Percentiles rank a stretch among this genome's conserved stretches.
These are phyloP conservation scores for Fundulus diaphanus DNA, from an alignment of 2,797 vertebrate species.

Conservation along the genomic window DNA sequence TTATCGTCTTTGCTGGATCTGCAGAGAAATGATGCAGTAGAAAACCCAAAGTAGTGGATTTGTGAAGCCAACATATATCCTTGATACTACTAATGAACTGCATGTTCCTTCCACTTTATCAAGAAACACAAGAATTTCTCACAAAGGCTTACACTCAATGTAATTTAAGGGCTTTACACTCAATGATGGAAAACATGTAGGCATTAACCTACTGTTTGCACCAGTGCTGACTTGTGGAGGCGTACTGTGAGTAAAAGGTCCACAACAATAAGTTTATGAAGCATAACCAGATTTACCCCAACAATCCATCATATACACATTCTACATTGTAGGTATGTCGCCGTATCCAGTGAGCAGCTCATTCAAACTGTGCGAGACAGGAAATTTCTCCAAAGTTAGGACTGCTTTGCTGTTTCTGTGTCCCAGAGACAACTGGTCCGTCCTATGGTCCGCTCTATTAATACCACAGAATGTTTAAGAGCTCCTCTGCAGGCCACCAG, in stretches of 20 bases:
- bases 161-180: not conserved
- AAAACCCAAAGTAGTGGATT: too few species aligned
- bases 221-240: not conserved
- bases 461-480: conserved; percentile 69
- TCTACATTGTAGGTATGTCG: not conserved
- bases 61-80: too few species aligned
- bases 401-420: conserved; percentile 33
- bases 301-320: not conserved
- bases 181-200: not conserved
- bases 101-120: too few species aligned
- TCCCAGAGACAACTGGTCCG: conserved; percentile 60
- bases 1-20: too few species aligned
- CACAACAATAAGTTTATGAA: not conserved
- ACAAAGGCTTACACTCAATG: not conserved
- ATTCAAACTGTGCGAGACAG: not conserved
- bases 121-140: too few species aligned
- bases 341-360: not conserved
- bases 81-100: too few species aligned
- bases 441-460: conserved; percentile 74
- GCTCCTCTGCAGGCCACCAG: conserved; percentile 29
- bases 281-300: not conserved
- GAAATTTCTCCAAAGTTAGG: conserved; percentile 15
- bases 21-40: too few species aligned
- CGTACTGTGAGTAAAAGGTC: not conserved
- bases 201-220: not conserved